Conservation (phyloP, 2,888 invertebrate genomes). For the Cyrtodaria siliqua region DNA sequence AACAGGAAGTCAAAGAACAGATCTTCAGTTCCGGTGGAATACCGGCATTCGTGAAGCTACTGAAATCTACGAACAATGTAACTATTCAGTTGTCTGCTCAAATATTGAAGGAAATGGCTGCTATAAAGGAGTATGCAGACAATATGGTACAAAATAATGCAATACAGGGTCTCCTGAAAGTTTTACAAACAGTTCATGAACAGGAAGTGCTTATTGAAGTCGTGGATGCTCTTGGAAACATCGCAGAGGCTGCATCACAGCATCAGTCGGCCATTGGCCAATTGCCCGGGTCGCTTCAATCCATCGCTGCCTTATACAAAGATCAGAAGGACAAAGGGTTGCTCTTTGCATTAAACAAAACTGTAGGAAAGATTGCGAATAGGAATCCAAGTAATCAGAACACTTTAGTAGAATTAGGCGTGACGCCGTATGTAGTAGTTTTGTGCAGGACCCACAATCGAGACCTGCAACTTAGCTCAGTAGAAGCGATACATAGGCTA, state of each 20-base stretch:
- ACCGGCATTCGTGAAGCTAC: slow-evolving; percentile 75
- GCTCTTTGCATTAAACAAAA: slow-evolving; percentile 77
- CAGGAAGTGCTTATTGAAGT: slow-evolving; percentile 79
- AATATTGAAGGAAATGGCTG: slow-evolving; percentile 77
- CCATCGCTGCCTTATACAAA: slow-evolving; percentile 77
- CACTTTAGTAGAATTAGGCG: slow-evolving; percentile 79
- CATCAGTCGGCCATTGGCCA: slow-evolving; percentile 76
- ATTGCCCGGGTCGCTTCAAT: slow-evolving; percentile 85
- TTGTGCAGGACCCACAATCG: slow-evolving; percentile 75
- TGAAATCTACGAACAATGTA: slow-evolving; percentile 74
- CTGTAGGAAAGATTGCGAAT: slow-evolving; percentile 75
- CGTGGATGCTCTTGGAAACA: slow-evolving; percentile 78
- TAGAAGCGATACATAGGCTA: slow-evolving; percentile 81
- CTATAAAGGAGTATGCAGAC: slow-evolving; percentile 76
- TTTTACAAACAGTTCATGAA: slow-evolving; percentile 76
- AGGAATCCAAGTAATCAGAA: slow-evolving; percentile 79
- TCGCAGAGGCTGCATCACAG: slow-evolving; percentile 72
- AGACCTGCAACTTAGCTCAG: slow-evolving; percentile 83
- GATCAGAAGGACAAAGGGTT: slow-evolving; percentile 75
- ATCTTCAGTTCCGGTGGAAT: slow-evolving; percentile 77
- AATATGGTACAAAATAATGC: slow-evolving; percentile 77
- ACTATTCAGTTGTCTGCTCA: slow-evolving; percentile 79
- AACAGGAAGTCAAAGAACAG: slow-evolving; percentile 79
- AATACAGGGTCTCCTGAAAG: slow-evolving; percentile 79
- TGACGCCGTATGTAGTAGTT: slow-evolving; percentile 78